A percentile compares a stretch with the other conserved stretches of the same genome.
Evolutionary conservation across 2,113 vertebrate genomes (phyloP).

Genomic region (Mionectes macconnelli): DNA sequence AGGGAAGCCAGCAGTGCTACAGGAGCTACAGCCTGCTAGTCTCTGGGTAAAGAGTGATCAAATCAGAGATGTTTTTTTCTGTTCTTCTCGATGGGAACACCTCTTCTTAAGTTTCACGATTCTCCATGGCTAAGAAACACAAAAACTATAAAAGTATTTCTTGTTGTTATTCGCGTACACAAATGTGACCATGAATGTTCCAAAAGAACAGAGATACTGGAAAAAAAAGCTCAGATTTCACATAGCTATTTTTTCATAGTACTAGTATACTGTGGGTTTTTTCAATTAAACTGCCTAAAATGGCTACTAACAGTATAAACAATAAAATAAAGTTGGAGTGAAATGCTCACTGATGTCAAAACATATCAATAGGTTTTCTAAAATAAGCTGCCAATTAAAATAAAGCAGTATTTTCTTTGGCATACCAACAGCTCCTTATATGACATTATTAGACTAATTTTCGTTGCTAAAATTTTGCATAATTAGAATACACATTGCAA

Average conservation of each 20-base stretch:
- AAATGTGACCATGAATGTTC: background rate
- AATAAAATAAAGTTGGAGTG: background rate
- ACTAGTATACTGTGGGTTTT: background rate
- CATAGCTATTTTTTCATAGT: background rate
- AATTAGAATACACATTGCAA: background rate
- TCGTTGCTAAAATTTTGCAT: slow-evolving; percentile 8
- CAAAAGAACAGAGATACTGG: background rate
- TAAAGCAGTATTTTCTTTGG: background rate
- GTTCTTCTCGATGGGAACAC: background rate
- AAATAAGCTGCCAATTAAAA: background rate
- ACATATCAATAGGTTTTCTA: background rate
- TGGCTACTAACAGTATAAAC: background rate
- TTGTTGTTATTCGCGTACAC: background rate
- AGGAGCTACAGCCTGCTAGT: background rate
- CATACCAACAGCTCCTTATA: background rate
- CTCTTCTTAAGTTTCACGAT: background rate
- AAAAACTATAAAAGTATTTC: background rate
- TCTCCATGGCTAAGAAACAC: background rate
- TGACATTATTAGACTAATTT: background rate
- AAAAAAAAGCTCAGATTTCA: background rate
- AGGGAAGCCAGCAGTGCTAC: background rate
- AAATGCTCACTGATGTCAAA: background rate
- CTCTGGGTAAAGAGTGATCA: background rate
- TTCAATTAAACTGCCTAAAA: background rate
- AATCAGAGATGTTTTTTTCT: background rate